Evolutionary conservation across 1,140 invertebrate species (phyloP).

Genomic region (Lepidurus apus): DNA sequence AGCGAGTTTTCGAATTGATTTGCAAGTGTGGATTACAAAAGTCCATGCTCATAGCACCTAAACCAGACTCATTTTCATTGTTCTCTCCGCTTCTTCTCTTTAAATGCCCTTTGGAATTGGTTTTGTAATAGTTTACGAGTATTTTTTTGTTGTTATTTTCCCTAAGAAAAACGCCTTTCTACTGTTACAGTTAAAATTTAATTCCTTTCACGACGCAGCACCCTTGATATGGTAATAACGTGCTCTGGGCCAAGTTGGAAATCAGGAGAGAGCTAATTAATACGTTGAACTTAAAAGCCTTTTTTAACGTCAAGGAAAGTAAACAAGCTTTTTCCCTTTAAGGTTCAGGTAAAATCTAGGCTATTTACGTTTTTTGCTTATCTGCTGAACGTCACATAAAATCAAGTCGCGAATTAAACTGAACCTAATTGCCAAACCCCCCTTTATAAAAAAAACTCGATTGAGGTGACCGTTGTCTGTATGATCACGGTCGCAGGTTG

Average conservation of each 20-base stretch:
- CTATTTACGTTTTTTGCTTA: neutral
- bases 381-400: no score
- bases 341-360: conserved; percentile 1
- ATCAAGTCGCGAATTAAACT: no score
- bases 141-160: neutral
- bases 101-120: neutral
- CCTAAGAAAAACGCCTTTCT: neutral
- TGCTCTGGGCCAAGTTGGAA: neutral
- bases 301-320: neutral
- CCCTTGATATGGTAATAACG: conserved; percentile 21
- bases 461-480: no score
- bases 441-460: no score
- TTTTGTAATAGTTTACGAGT: neutral
- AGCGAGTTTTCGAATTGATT: neutral
- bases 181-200: neutral
- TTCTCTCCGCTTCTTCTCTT: neutral
- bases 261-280: neutral
- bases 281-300: neutral
- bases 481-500: conserved; percentile 31
- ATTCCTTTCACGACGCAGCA: conserved; percentile 15
- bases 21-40: neutral
- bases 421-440: no score
- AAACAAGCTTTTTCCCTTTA: neutral
- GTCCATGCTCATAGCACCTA: neutral
- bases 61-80: neutral